These are phyloP conservation scores for Thunnus maccoyii DNA, from an alignment of 2,113 vertebrate genomes.

Conservation along the genomic window DNA sequence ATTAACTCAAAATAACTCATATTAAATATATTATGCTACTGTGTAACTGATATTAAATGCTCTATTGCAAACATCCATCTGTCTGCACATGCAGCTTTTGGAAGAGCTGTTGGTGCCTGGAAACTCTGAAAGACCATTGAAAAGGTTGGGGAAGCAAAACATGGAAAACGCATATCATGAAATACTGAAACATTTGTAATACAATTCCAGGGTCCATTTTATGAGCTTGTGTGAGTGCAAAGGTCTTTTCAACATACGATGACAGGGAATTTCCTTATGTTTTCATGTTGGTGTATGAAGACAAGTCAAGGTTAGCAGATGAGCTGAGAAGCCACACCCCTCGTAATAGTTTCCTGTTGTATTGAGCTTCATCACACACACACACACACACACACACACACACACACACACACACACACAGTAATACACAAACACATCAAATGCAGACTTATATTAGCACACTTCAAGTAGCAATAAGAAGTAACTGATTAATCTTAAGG, in stretches of 20 bases:
- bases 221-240: not conserved
- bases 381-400: not conserved
- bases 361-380: not conserved
- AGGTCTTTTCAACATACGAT: slow-evolving; percentile 28
- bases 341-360: slow-evolving; percentile 26
- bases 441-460: too few species aligned
- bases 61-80: too few species aligned
- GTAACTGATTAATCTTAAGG: too few species aligned
- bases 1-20: too few species aligned
- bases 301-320: slow-evolving; percentile 50
- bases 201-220: not conserved
- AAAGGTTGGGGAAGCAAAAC: too few species aligned
- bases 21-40: too few species aligned
- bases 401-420: slow-evolving; percentile 1
- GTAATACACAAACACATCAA: not conserved
- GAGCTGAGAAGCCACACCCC: slow-evolving; percentile 9
- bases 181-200: not conserved
- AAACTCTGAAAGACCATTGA: too few species aligned
- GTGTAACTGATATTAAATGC: too few species aligned
- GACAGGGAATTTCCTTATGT: slow-evolving; percentile 38
- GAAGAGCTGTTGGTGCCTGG: too few species aligned
- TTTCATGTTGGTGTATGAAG: slow-evolving; percentile 15
- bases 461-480: too few species aligned
- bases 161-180: not conserved
- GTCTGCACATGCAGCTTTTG: too few species aligned